Percentiles rank a stretch among this genome's conserved stretches.
phyloP scores from a whole-genome alignment of 2,797 vertebrate genomes.

The Coregonus ussuriensis region DNA sequence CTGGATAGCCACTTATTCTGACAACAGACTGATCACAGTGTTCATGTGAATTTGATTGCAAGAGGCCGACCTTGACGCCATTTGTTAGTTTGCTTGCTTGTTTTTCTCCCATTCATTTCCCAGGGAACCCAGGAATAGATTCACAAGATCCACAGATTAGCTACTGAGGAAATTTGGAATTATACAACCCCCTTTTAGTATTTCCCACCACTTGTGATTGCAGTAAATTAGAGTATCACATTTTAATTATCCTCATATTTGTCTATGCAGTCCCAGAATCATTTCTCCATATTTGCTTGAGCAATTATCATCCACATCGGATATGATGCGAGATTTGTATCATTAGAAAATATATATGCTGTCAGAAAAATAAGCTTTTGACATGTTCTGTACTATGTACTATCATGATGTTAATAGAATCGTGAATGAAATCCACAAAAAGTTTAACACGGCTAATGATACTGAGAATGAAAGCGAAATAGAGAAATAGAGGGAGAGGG shows the following conservation, averaged over 20 bases:
- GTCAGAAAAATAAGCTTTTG: no score
- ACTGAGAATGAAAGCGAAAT: neutral
- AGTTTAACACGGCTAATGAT: neutral
- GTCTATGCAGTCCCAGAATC: conserved; percentile 4
- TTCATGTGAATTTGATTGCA: conserved; percentile 37
- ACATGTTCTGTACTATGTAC: no score
- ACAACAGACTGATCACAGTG: conserved; percentile 25
- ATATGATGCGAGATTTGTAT: neutral
- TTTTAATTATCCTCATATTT: conserved; percentile 28
- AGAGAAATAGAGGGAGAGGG: neutral
- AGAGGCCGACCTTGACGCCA: conserved; percentile 13
- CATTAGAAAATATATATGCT: no score
- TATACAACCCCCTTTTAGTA: neutral
- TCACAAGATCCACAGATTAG: neutral
- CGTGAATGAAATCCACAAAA: neutral
- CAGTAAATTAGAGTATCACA: neutral
- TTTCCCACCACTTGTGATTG: neutral
- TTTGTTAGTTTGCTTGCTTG: conserved; percentile 15
- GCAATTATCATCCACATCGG: neutral
- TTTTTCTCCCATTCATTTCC: neutral
- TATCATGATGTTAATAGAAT: neutral
- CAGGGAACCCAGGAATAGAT: neutral
- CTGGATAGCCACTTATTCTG: neutral
- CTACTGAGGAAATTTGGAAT: neutral
- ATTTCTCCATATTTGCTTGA: neutral